phyloP scores from a whole-genome alignment of 64 coral and sea anemone species.

The Orbicella faveolata region DNA sequence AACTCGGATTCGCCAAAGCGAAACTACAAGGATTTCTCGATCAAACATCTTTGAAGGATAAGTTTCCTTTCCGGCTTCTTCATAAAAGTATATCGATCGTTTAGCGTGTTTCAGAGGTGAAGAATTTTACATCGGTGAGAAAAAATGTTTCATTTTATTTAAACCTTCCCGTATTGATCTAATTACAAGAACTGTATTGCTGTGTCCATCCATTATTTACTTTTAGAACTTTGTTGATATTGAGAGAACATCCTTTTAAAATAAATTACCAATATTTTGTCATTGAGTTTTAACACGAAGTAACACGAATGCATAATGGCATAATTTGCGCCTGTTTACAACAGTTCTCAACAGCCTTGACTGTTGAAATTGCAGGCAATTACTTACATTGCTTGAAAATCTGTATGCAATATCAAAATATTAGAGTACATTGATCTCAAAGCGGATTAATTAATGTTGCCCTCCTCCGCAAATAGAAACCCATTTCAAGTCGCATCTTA shows the following conservation, averaged over 20 bases:
- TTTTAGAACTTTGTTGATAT: neutral
- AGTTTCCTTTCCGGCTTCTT: no score
- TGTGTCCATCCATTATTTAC: neutral
- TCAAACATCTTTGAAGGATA: no score
- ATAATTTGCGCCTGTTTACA: no score
- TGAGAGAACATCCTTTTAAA: neutral
- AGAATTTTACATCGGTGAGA: neutral
- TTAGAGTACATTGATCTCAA: neutral
- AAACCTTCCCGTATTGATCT: neutral
- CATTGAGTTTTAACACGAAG: no score
- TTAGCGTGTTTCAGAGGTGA: neutral
- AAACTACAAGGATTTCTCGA: no score
- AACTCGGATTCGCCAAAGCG: no score
- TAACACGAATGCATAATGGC: no score
- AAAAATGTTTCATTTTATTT: conserved; percentile 1
- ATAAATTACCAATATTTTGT: neutral
- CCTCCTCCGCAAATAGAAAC: neutral
- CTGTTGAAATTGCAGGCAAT: neutral
- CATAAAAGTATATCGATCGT: no score
- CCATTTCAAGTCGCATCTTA: neutral
- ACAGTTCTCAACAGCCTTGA: no score
- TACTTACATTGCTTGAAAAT: neutral
- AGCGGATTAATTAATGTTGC: neutral
- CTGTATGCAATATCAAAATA: neutral
- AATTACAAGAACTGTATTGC: neutral